Conservation (phyloP, 1,140 invertebrate genomes). For the Leptonema lineaticorne region DNA sequence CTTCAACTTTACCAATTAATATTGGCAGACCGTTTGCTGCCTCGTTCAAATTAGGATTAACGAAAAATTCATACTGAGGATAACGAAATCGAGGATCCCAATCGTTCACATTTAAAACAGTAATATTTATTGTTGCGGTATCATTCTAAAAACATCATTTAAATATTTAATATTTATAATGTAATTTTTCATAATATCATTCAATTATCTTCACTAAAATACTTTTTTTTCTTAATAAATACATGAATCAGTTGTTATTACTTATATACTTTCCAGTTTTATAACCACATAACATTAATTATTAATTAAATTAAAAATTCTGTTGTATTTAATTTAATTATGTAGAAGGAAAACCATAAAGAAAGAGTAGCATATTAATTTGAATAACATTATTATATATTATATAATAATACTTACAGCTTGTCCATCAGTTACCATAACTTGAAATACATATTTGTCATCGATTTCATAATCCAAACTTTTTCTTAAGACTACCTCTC, state of each 20-base stretch:
- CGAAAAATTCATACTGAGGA: conserved; percentile 82
- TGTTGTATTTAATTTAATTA: too few species aligned
- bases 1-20: conserved; percentile 69
- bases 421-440: conserved; percentile 81
- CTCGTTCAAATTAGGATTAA: conserved; percentile 53
- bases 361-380: not conserved
- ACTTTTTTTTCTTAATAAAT: too few species aligned
- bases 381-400: not conserved
- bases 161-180: not conserved
- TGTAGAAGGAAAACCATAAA: too few species aligned
- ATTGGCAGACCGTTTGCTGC: conserved; percentile 50
- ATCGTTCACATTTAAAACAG: conserved; percentile 86
- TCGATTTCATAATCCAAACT: conserved; percentile 79
- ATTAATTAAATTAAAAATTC: too few species aligned
- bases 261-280: too few species aligned
- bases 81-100: conserved; percentile 89
- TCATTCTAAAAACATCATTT: conserved; percentile 64
- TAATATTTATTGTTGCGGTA: conserved; percentile 68
- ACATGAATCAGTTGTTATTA: too few species aligned
- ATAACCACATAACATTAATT: too few species aligned
- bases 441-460: conserved; percentile 71
- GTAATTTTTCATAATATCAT: too few species aligned
- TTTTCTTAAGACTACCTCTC: conserved; percentile 76
- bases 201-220: too few species aligned
- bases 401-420: conserved; percentile 57